Evolutionary conservation across 2,113 vertebrate species (phyloP), one percentile per base, ranked within the genome.

Genomic region (Eretmochelys imbricata): DNA sequence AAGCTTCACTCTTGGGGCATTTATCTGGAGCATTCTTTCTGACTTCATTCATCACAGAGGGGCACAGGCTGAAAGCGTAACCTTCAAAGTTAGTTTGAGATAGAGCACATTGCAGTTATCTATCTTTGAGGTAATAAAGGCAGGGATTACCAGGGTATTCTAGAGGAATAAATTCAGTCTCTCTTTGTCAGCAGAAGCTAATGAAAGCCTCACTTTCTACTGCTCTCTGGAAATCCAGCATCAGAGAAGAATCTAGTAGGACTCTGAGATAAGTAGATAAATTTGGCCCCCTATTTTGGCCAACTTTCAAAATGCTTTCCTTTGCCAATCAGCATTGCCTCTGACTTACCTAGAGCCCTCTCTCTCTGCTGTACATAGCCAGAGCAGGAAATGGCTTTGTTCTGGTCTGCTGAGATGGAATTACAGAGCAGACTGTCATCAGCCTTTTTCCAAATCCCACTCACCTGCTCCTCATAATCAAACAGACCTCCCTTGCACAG

Each of bases 361-460:
- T 48, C 29, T 42, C 35, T 48, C 59, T 90, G 46, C 54, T 78
- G 53, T 1, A 0, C 35, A 8, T 2, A 8, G 57, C n/a, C 35
- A 25, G 42, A 29, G 69, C 31, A 59, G n/a, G 31, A 84, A 89
- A 69, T 17, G 25, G 12, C 3, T 17, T 27, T 49, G 31, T 59
- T 35, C 8, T 50, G 69, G 16, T 53, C 53, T 62, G 6, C 17
- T 54, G 38, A 46, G 84, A 42, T 76, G 88, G 59, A 4, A 5
- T 0, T 3, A 11, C 10, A 85, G 80, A 25, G 3, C 0, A 0
- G 1, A 49, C 31, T 80, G 2, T 79, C 42, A 9, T n/a, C 38
- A 42, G 49, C 11, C 3, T 91, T 35, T 85, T 14, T 10, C 57
- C 31, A 1, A 29, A 3, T n/a, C 16, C 42, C 20, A 8, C 83